Evolutionary conservation across 2,888 invertebrate genomes (phyloP), one percentile per base, ranked within the genome.

Genomic region (Sarcophaga variegata): DNA sequence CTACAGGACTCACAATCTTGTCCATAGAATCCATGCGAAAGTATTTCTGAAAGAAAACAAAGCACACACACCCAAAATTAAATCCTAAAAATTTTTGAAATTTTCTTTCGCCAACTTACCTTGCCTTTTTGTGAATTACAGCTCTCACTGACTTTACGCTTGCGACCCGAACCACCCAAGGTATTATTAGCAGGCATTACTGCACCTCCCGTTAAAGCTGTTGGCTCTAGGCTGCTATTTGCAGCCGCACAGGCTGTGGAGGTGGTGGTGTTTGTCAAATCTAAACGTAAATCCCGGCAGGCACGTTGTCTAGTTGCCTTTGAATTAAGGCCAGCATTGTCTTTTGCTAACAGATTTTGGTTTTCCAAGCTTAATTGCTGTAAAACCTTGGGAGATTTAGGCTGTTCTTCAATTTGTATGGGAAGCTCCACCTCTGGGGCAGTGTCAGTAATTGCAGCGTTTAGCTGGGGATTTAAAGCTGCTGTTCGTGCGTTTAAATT

Each of bases 1-100:
- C 96, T 59, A 98, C 98, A 0, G 98, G 98, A 91, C 97, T 98
- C 17, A 98, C 98, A 89, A 98, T 98, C 93, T 97, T 97, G 92
- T 98, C 98, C 94, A 97, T 95, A 0, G 95, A 95, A 90, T 96
- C 96, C 92, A 96, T 94, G 76, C 97, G 95, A 72, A 96, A 95
- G 88, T 96, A 92, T 90, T 92, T 92, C 92, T 92, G 70, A n/a
- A 77, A 17, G 27, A n/a, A 27, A 14, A 47, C 10, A 17, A 6
- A 8, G 27, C 14, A 5, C 4, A 54, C 54, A 12, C 54, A 4
- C 14, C 4, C 54, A 54, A 54, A 54, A 54, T 11, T 14, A 14
- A 54, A 54, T 17, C 14, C 17, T 54, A 4, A 2, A 62, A 37
- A 17, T 14, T 2, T 60, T 54, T 67, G 11, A 10, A 60, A 60